Percentiles rank a stretch among this genome's conserved stretches.
Evolutionary conservation across 2,797 vertebrate species (phyloP).

Genomic region (Gila robusta): DNA sequence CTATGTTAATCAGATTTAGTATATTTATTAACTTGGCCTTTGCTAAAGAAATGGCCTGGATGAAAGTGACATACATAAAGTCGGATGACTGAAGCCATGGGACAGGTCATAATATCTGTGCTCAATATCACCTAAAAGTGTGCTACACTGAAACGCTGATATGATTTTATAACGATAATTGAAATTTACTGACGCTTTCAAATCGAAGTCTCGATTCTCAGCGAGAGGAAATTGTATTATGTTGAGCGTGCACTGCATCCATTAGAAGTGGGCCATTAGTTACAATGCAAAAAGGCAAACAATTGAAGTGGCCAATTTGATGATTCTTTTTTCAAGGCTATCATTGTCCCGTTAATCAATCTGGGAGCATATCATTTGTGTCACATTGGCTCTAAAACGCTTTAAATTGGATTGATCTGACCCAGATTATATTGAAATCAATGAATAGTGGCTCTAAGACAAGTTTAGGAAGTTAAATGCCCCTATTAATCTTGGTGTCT

Average conservation of each 20-base stretch:
- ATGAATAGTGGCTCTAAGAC: conserved; percentile 80
- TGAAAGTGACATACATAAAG: conserved; percentile 83
- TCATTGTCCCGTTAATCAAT: conserved; percentile 81
- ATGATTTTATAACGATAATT: conserved; percentile 85
- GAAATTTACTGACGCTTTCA: conserved; percentile 86
- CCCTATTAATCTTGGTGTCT: conserved; percentile 78
- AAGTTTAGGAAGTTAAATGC: conserved; percentile 76
- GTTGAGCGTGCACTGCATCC: conserved; percentile 79
- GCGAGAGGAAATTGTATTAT: conserved; percentile 83
- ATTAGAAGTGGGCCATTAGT: conserved; percentile 85
- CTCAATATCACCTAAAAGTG: conserved; percentile 83
- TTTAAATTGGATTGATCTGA: conserved; percentile 82
- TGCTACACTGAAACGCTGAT: conserved; percentile 81
- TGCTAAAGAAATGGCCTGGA: conserved; percentile 69
- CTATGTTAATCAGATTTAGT: conserved; percentile 32
- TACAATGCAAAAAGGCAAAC: conserved; percentile 83
- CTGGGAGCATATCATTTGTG: conserved; percentile 74
- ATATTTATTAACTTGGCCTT: conserved; percentile 43
- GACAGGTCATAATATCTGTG: conserved; percentile 79
- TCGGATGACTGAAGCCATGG: conserved; percentile 76
- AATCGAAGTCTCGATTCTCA: conserved; percentile 78
- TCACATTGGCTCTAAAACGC: conserved; percentile 73
- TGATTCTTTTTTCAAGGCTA: conserved; percentile 81
- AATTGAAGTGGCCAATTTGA: conserved; percentile 79
- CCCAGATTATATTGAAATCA: conserved; percentile 82